Base-by-base conservation (phyloP, 2,888 invertebrate species). In the Scaptomyza flava region DNA sequence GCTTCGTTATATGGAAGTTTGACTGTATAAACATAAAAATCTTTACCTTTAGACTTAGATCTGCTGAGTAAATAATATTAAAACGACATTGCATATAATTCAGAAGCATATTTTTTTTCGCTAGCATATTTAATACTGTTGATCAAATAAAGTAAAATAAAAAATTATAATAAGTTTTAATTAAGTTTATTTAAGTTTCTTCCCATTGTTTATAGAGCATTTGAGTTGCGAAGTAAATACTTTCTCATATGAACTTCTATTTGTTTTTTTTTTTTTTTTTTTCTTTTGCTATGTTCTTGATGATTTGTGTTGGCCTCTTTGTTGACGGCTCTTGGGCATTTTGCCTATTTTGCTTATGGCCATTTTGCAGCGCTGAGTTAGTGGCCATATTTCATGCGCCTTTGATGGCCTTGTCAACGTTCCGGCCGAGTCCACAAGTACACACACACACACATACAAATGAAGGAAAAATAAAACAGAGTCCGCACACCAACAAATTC, bases 361-460 rank as follows among this genome's bases (percentile, higher is more conserved):
- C 74, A 78, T 75, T 75, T 74, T 58, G 65, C 65, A 54, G 61
- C 36, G 58, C 52, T 53, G 50, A 50, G 75, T 52, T 52, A 75
- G 76, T 70, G 71, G 66, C 67, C 71, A 79, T 77, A 77, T 71
- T 71, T 77, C 76, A 77, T 76, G 67, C 52, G 48, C 79, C 63
- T 67, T 79, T 75, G 76, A 79, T 79, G 76, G 76, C 62, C 79
- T 63, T 76, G 76, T 76, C 76, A 76, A 60, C 79, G 76, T 65
- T 51, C 17, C 41, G 23, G 27, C 36, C 14, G 51, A 36, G 36
- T 17, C 51, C 38, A 38, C 27, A 36, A n/a, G 7, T 23, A 51
- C 14, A 38, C 38, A 38, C 33, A 20, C 11, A 31, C 31, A 33
- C n/a, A 34, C 7, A 17, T 0, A 20, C 12, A 45, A 3, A 23